These are phyloP conservation scores for Pseudanteris insignis DNA, from an alignment of 2,888 invertebrate genomes.

Conservation along the genomic window DNA sequence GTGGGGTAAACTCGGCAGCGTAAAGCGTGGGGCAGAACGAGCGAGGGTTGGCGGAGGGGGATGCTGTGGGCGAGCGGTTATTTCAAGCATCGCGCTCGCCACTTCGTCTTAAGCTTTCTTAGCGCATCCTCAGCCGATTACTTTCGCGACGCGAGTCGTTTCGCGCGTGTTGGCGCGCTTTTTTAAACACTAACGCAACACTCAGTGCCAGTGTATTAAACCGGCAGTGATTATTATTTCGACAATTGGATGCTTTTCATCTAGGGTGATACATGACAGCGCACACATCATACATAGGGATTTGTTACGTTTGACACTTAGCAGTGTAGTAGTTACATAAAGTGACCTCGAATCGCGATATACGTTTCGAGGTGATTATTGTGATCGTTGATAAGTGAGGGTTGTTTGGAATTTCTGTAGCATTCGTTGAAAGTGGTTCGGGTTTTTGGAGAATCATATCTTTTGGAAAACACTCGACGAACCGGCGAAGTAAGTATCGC, in stretches of 20 bases:
- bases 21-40: conserved; percentile 49
- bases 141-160: conserved; percentile 44
- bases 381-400: background rate
- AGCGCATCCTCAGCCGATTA: conserved; percentile 44
- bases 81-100: conserved; percentile 63
- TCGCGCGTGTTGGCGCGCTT: conserved; percentile 25
- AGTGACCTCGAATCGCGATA: too few species aligned
- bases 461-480: background rate
- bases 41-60: conserved; percentile 61
- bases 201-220: conserved; percentile 10
- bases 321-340: too few species aligned
- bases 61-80: conserved; percentile 60
- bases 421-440: background rate
- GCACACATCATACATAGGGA: background rate
- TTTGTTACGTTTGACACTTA: conserved; percentile 3
- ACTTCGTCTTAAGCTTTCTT: conserved; percentile 63
- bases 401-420: background rate
- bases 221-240: background rate
- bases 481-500: conserved; percentile 1
- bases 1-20: conserved; percentile 27
- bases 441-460: background rate
- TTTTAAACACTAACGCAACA: conserved; percentile 13
- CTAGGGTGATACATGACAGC: background rate
- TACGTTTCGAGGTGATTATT: too few species aligned
- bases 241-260: conserved; percentile 11